Evolutionary conservation across 2,797 vertebrate genomes (phyloP).

Genomic region (Mormyrus proboscirostris): DNA sequence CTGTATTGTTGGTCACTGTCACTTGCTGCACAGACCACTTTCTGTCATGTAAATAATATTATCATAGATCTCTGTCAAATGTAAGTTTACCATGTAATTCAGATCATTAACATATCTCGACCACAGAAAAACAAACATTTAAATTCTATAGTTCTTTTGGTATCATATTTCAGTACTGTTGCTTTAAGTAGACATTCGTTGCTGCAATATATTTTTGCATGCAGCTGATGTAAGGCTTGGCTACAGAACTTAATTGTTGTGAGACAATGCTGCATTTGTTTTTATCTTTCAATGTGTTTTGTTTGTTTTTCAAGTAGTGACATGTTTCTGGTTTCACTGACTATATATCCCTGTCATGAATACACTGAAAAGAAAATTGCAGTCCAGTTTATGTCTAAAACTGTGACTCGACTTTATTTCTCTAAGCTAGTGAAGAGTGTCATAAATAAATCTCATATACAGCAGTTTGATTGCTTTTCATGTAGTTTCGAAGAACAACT

Average conservation of each 20-base stretch:
- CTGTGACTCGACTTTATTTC: background rate
- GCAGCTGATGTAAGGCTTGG: background rate
- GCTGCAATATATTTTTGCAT: slow-evolving; percentile 1
- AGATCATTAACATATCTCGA: background rate
- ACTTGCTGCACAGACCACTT: background rate
- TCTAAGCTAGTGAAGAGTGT: background rate
- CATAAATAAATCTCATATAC: background rate
- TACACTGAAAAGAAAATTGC: slow-evolving; percentile 1
- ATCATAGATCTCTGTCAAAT: background rate
- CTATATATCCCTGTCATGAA: background rate
- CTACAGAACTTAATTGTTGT: background rate
- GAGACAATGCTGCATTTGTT: background rate
- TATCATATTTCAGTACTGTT: background rate
- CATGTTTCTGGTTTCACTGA: background rate
- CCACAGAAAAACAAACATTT: background rate
- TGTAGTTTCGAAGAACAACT: background rate
- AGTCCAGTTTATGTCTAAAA: background rate
- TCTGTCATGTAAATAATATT: background rate
- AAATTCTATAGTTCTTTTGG: background rate
- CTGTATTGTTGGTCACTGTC: background rate
- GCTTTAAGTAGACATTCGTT: background rate
- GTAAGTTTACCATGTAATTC: background rate
- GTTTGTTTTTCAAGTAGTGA: slow-evolving; percentile 7
- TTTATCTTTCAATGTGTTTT: background rate
- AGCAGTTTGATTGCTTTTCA: background rate